Conservation (phyloP, 37 sponge, comb jelly and placozoan species). For the Corticium candelabrum region DNA sequence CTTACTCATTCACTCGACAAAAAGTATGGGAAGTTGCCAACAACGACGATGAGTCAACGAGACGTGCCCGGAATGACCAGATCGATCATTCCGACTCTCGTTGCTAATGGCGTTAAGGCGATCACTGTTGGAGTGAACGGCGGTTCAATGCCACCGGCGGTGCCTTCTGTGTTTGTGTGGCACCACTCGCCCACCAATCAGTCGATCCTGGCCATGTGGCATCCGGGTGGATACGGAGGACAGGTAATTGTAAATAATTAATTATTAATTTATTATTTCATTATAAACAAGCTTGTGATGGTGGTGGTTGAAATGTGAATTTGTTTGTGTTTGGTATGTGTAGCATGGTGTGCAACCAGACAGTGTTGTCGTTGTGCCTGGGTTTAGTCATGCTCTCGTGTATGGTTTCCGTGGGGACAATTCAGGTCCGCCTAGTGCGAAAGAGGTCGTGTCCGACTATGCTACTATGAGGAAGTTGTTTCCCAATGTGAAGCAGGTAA, state of each 20-base stretch:
- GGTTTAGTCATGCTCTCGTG: slow-evolving; percentile 42
- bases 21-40: slow-evolving; percentile 3
- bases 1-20: slow-evolving; percentile 44
- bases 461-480: slow-evolving; percentile 30
- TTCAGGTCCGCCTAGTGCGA: slow-evolving; percentile 43
- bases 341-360: not conserved
- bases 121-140: slow-evolving; percentile 63
- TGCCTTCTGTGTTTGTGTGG: slow-evolving; percentile 51
- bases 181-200: slow-evolving; percentile 10
- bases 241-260: not conserved
- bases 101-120: slow-evolving; percentile 38
- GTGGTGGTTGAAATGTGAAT: too few relatives aligned
- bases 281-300: too few relatives aligned
- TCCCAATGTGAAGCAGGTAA: slow-evolving; percentile 28
- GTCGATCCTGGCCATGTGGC: slow-evolving; percentile 56
- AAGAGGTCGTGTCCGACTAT: slow-evolving; percentile 42
- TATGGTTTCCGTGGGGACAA: slow-evolving; percentile 65
- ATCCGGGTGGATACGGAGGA: slow-evolving; percentile 60
- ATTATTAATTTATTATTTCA: too few relatives aligned
- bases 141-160: slow-evolving; percentile 62
- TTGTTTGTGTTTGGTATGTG: too few relatives aligned
- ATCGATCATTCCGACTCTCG: slow-evolving; percentile 43
- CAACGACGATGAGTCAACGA: slow-evolving; percentile 61
- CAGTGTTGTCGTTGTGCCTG: slow-evolving; percentile 40
- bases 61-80: slow-evolving; percentile 65